Evolutionary conservation across 1,140 invertebrate genomes (phyloP).

Genomic region (Achroia grisella): DNA sequence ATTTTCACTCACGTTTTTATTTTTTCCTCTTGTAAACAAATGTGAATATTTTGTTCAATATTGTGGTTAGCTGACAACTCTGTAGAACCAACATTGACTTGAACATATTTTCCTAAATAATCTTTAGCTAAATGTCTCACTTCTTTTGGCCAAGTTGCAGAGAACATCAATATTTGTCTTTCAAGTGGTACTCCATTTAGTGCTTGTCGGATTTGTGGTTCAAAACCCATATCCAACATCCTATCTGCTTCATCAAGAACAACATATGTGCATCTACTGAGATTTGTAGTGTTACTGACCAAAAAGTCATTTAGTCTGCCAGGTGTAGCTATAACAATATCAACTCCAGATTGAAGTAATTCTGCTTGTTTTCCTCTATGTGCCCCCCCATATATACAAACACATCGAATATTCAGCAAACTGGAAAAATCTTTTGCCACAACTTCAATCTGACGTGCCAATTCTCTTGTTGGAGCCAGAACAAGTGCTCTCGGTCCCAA

Average conservation of each 20-base stretch:
- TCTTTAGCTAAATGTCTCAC: constrained; percentile 82
- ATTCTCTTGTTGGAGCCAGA: constrained; percentile 93
- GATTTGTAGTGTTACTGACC: constrained; percentile 88
- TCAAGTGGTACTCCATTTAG: constrained; percentile 81
- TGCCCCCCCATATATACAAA: constrained; percentile 96
- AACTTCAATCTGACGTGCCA: constrained; percentile 96
- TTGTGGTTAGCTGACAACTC: constrained; percentile 92
- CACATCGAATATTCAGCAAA: constrained; percentile 85
- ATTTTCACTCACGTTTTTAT: constrained; percentile 1
- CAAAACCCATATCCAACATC: constrained; percentile 99
- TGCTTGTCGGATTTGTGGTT: constrained; percentile 94
- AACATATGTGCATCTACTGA: constrained; percentile 87
- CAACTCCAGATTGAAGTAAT: constrained; percentile 86
- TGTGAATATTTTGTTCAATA: constrained; percentile 89
- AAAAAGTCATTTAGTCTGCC: constrained; percentile 97
- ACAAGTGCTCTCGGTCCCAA: constrained; percentile 93
- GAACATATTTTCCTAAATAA: constrained; percentile 82
- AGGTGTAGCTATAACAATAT: constrained; percentile 94
- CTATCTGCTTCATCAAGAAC: constrained; percentile 82
- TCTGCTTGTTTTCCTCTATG: constrained; percentile 84
- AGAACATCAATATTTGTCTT: constrained; percentile 76
- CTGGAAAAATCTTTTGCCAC: constrained; percentile 92
- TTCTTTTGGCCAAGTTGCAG: constrained; percentile 90
- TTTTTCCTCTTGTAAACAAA: constrained; percentile 85
- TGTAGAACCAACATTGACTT: constrained; percentile 86